These are phyloP conservation scores for Lepas anatifera DNA, from an alignment of 2,888 invertebrate genomes.

Conservation along the genomic window DNA sequence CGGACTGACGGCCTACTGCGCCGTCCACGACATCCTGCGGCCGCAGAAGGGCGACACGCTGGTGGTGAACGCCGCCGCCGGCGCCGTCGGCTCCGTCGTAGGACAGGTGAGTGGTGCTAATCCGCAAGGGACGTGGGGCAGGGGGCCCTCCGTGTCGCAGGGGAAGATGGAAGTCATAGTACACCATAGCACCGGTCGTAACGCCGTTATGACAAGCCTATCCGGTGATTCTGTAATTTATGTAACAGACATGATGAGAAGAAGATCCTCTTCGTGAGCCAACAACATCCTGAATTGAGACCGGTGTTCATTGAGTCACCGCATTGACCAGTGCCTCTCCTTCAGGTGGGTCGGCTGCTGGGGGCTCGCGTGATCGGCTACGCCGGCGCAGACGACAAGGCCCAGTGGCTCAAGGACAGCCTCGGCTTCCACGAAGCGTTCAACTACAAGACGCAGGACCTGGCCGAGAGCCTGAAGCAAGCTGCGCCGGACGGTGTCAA, in stretches of 20 bases:
- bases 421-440: slow-evolving; percentile 54
- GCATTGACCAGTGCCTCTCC: no score
- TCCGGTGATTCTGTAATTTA: no score
- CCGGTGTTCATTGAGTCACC: no score
- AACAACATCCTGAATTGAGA: no score
- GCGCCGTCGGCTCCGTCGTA: slow-evolving; percentile 62
- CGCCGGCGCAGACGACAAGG: slow-evolving; percentile 56
- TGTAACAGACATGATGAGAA: no score
- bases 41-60: background rate
- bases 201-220: no score
- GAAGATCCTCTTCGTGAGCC: no score
- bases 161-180: no score
- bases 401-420: slow-evolving; percentile 49
- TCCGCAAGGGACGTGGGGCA: no score
- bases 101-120: slow-evolving; percentile 61
- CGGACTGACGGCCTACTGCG: slow-evolving; percentile 8
- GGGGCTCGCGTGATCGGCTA: slow-evolving; percentile 54
- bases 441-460: slow-evolving; percentile 54
- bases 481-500: slow-evolving; percentile 55
- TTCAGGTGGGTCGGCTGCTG: slow-evolving; percentile 58
- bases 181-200: no score
- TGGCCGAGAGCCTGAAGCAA: slow-evolving; percentile 43
- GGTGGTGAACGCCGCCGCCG: slow-evolving; percentile 47
- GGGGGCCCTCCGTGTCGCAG: no score
- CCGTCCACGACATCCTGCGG: slow-evolving; percentile 10